Base-by-base conservation (phyloP, 1,140 invertebrate species). In the Drosophila pruinosa region DNA sequence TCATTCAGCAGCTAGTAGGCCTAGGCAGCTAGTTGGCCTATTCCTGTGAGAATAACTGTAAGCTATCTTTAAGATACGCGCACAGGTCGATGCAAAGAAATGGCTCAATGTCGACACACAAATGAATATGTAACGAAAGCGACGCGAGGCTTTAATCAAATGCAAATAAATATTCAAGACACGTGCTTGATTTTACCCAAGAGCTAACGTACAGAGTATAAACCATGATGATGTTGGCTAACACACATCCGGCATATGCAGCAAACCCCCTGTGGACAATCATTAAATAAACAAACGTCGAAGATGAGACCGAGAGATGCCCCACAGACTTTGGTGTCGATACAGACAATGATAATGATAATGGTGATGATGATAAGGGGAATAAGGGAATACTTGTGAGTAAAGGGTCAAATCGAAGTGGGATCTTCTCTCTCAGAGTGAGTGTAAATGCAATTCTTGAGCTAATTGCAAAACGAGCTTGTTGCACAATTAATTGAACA, bases 131-230 rank as follows among this genome's bases (percentile, higher is more conserved):
- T 21, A 47, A 26, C 7, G 28, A 43, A 38, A 31, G 28, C 5
- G 26, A n/a, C n/a, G 28, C 19, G 58, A 65, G 59, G 43, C 67
- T 79, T 61, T 63, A 72, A 85, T 83, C 80, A 85, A 83, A 85
- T 75, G 59, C 67, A 65, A 61, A 83, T 83, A 64, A 83, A 76
- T 83, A 83, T 83, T 72, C 79, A 75, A 48, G 67, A 72, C 79
- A 82, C 78, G 81, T 70, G 21, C 15, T 17, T 10, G 26, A 53
- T 19, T 53, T 26, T 6, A 31, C 39, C 22, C 39, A 2, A 21
- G 34, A 59, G 22, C 10, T 10, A 12, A 12, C n/a, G n/a, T n/a
- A n/a, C n/a, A n/a, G n/a, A n/a, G 15, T 12, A 12, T 17, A 3
- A 22, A n/a, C 6, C 17, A 26, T 21, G 28, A 26, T 21, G 28